phyloP scores from a whole-genome alignment of 2,797 vertebrate species.

The Tenualosa thibaudeaui region DNA sequence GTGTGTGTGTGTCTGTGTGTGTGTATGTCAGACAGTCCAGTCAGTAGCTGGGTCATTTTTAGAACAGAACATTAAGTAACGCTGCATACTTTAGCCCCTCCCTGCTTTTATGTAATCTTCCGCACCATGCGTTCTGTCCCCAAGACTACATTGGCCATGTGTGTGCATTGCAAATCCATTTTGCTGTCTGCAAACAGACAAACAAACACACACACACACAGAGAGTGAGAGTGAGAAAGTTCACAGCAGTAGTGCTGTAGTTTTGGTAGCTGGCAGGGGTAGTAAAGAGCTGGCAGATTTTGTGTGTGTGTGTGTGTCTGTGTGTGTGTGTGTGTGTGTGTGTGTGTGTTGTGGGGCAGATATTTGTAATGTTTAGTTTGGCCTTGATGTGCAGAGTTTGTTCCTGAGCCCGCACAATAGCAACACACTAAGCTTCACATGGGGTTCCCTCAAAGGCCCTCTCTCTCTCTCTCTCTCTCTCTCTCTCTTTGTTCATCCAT shows the following conservation, averaged over 20 bases:
- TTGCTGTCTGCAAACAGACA: too few relatives aligned
- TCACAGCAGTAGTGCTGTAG: neutral
- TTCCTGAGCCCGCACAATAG: neutral
- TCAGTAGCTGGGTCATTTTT: constrained; percentile 8
- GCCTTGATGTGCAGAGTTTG: neutral
- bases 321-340: neutral
- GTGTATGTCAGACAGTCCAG: neutral
- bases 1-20: constrained; percentile 6
- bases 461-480: neutral
- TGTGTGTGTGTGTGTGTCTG: neutral
- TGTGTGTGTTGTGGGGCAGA: neutral
- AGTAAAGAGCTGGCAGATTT: neutral
- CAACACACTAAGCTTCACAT: too few relatives aligned
- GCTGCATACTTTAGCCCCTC: neutral
- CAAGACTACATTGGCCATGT: neutral
- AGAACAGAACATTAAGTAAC: neutral
- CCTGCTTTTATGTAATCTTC: neutral
- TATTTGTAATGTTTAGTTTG: neutral
- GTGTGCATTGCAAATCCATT: too few relatives aligned
- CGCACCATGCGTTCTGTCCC: neutral
- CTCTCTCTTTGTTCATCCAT: neutral
- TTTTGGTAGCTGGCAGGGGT: neutral
- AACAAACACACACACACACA: neutral
- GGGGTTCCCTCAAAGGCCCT: neutral
- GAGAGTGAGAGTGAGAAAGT: neutral